Percentiles rank a stretch among this genome's conserved stretches.
Evolutionary conservation across 2,888 invertebrate species (phyloP).

Genomic region (Sisyra terminalis): DNA sequence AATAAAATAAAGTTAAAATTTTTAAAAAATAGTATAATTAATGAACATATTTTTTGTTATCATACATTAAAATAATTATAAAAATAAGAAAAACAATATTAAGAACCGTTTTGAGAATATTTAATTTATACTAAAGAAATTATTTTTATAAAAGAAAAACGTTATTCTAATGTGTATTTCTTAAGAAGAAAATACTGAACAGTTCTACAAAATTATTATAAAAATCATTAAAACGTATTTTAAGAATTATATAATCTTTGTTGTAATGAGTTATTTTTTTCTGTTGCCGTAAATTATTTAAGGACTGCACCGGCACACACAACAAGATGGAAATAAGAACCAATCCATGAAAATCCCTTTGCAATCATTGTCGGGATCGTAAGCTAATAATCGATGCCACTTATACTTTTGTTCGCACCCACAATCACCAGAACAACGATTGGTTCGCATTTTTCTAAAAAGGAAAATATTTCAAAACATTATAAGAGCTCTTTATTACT

Average conservation of each 20-base stretch:
- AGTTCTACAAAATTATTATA: background rate
- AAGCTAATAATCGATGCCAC: constrained; percentile 72
- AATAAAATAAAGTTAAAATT: too few species aligned
- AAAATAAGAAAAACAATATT: too few species aligned
- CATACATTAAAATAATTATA: too few species aligned
- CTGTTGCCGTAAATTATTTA: constrained; percentile 11
- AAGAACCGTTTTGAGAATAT: background rate
- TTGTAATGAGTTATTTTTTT: background rate
- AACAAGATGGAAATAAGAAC: constrained; percentile 88
- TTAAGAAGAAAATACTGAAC: background rate
- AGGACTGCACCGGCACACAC: constrained; percentile 56
- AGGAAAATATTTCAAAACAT: constrained; percentile 10
- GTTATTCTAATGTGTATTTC: background rate
- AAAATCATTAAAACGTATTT: background rate
- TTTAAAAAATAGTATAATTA: too few species aligned
- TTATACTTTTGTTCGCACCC: constrained; percentile 84
- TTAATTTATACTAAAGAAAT: background rate
- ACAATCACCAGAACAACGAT: constrained; percentile 72
- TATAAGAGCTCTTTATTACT: background rate
- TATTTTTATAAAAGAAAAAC: background rate
- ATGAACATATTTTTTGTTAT: too few species aligned
- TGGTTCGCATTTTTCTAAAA: constrained; percentile 60
- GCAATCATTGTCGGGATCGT: constrained; percentile 85
- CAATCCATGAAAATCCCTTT: constrained; percentile 89
- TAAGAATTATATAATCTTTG: too few species aligned